Evolutionary conservation across 2,888 invertebrate species (phyloP).

Genomic region (Caenorhabditis japonica): DNA sequence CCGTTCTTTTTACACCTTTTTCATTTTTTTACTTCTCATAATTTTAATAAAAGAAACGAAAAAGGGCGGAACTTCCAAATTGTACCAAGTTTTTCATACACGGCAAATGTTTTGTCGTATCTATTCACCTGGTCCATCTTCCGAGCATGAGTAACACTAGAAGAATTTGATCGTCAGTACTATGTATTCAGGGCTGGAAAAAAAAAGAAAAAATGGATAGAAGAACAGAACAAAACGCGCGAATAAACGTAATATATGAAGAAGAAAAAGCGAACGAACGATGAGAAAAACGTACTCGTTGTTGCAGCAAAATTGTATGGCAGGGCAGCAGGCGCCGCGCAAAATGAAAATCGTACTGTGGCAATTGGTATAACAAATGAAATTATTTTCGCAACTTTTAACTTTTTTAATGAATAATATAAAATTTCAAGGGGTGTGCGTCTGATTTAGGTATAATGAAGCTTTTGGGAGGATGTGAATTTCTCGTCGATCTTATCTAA

Average conservation of each 20-base stretch:
- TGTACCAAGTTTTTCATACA: neutral
- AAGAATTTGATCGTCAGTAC: no score
- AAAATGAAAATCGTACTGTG: conserved; percentile 40
- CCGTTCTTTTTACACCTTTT: no score
- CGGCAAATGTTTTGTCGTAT: no score
- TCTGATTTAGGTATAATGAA: no score
- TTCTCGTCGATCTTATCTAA: no score
- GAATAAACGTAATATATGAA: conserved; percentile 42
- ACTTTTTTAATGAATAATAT: no score
- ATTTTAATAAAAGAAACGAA: neutral
- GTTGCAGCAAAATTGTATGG: conserved; percentile 33
- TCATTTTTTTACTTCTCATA: neutral
- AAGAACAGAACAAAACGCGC: no score
- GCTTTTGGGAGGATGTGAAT: no score
- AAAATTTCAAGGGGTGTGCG: no score
- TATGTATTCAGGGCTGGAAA: neutral
- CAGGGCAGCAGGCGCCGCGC: conserved; percentile 7
- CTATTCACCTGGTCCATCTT: no score
- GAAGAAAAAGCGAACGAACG: conserved; percentile 7
- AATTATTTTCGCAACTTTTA: neutral
- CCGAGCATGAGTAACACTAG: no score
- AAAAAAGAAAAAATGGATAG: neutral
- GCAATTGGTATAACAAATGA: conserved; percentile 5
- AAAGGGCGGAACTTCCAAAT: conserved; percentile 3
- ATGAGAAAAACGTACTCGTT: conserved; percentile 33